A percentile compares a stretch with the other conserved stretches of the same genome.
These are phyloP conservation scores for Gadopsis marmoratus DNA, from an alignment of 2,797 vertebrate species.

Conservation along the genomic window DNA sequence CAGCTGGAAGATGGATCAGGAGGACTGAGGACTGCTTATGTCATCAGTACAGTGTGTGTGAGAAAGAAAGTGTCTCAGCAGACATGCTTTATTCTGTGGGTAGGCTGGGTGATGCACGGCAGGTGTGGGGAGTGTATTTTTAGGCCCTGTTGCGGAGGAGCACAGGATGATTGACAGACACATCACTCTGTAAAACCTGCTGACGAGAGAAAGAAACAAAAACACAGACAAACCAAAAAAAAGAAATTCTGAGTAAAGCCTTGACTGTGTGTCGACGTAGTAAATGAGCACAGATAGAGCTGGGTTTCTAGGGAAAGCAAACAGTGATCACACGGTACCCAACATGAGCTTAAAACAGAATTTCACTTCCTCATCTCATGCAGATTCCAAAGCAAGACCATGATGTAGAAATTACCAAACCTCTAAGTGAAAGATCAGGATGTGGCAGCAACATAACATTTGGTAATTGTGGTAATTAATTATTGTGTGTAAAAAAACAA, in stretches of 20 bases:
- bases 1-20: slow-evolving; percentile 66
- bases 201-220: slow-evolving; percentile 42
- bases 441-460: neutral
- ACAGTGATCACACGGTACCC: neutral
- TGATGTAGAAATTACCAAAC: neutral
- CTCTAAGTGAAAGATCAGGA: neutral
- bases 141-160: slow-evolving; percentile 60
- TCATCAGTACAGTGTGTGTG: slow-evolving; percentile 59
- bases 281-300: slow-evolving; percentile 7
- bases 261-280: neutral
- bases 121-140: slow-evolving; percentile 76
- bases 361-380: slow-evolving; percentile 7
- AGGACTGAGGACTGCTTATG: slow-evolving; percentile 56
- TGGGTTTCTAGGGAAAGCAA: neutral
- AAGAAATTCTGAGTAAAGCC: neutral
- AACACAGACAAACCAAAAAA: slow-evolving; percentile 21
- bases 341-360: slow-evolving; percentile 4
- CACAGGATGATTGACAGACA: slow-evolving; percentile 49
- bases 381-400: slow-evolving; percentile 1
- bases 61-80: slow-evolving; percentile 39
- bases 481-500: neutral
- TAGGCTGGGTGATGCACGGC: slow-evolving; percentile 55
- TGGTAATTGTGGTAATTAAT: neutral
- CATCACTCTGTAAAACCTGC: slow-evolving; percentile 44
- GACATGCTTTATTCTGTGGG: slow-evolving; percentile 62